These are phyloP conservation scores for Girardinus metallicus DNA, from an alignment of 2,797 vertebrate species.

Conservation along the genomic window DNA sequence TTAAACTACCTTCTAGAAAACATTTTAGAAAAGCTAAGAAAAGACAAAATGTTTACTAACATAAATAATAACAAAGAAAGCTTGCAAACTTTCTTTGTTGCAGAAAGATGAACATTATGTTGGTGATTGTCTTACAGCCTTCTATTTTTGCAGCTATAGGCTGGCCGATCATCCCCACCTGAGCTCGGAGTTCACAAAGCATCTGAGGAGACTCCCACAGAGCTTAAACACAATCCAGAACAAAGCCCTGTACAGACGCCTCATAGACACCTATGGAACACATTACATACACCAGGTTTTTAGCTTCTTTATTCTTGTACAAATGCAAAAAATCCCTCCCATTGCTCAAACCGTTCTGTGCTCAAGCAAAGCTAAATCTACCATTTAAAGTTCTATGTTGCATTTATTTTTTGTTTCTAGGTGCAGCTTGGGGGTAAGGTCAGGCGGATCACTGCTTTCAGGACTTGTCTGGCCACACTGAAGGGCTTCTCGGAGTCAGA, in stretches of 20 bases:
- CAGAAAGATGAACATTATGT: not conserved
- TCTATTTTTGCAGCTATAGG: constrained; percentile 81
- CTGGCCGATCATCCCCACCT: constrained; percentile 80
- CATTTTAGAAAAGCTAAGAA: not conserved
- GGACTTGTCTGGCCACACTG: constrained; percentile 84
- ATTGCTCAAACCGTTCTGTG: not conserved
- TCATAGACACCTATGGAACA: constrained; percentile 88
- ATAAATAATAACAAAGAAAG: not conserved
- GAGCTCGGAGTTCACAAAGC: constrained; percentile 80
- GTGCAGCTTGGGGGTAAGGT: constrained; percentile 85
- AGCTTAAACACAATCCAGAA: constrained; percentile 64
- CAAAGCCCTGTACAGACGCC: constrained; percentile 71
- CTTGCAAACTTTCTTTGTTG: not conserved
- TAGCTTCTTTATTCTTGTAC: constrained; percentile 2
- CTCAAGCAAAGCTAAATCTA: not conserved
- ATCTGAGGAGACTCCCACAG: constrained; percentile 78
- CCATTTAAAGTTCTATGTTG: not conserved
- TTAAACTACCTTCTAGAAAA: not conserved
- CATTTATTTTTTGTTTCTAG: constrained; percentile 26
- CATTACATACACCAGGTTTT: constrained; percentile 85
- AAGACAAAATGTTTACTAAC: not conserved
- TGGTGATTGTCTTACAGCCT: constrained; percentile 6
- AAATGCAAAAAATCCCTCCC: not conserved
- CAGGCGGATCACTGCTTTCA: constrained; percentile 83
- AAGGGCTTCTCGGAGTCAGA: constrained; percentile 79